A percentile compares a stretch with the other conserved stretches of the same genome.
phyloP scores from a whole-genome alignment of 1,140 invertebrate genomes.

The Lucilia cuprina region DNA sequence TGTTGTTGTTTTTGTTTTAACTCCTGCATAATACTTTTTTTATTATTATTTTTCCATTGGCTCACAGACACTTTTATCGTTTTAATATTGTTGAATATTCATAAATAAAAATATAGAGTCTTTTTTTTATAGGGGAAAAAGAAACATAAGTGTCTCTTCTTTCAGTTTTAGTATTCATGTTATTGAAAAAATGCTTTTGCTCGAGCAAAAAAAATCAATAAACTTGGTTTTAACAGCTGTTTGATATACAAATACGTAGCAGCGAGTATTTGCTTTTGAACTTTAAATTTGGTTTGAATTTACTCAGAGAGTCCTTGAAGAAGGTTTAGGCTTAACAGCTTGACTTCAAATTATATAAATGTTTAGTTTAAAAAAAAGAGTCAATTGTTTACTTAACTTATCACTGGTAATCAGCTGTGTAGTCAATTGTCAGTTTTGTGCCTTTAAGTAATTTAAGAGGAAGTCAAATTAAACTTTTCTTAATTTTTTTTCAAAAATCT shows the following conservation, averaged over 20 bases:
- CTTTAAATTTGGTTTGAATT: too few species aligned
- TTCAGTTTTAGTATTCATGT: neutral
- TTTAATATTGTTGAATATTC: constrained; percentile 4
- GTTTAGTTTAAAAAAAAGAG: too few species aligned
- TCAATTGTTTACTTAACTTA: too few species aligned
- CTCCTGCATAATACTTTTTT: neutral
- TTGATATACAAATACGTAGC: neutral
- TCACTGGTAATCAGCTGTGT: too few species aligned
- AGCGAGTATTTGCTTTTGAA: neutral
- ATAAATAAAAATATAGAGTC: neutral
- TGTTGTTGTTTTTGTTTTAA: neutral
- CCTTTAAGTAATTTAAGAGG: too few species aligned
- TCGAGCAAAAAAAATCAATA: neutral
- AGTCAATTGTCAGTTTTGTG: too few species aligned
- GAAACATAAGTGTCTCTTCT: neutral
- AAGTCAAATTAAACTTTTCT: too few species aligned
- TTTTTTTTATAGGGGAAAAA: neutral
- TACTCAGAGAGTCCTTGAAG: too few species aligned
- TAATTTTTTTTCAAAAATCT: too few species aligned
- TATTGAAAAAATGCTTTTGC: neutral
- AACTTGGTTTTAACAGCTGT: constrained; percentile 4
- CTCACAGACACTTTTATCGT: constrained; percentile 4
- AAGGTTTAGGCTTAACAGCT: too few species aligned
- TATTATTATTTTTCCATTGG: neutral
- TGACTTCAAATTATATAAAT: too few species aligned